These are phyloP conservation scores for Cossypha caffra DNA, from an alignment of 2,797 vertebrate species.

Conservation along the genomic window DNA sequence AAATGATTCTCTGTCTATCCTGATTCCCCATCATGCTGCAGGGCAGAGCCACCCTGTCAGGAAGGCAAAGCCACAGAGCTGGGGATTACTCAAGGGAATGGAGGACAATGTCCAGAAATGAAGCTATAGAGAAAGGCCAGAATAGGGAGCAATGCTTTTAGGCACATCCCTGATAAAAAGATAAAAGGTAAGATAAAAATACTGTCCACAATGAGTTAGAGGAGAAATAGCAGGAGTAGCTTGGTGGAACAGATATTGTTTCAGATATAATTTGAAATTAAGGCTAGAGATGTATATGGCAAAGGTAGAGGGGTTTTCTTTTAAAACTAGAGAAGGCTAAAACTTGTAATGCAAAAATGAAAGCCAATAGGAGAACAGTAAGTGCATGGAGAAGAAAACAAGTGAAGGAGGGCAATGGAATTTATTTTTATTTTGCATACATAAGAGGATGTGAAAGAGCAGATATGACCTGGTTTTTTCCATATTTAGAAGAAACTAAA, in stretches of 20 bases:
- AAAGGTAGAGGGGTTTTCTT: not conserved
- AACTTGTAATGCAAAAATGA: not conserved
- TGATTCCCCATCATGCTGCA: rapidly evolving
- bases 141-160: not conserved
- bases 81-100: not conserved
- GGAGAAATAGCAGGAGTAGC: not conserved
- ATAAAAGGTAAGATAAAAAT: not conserved
- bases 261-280: not conserved
- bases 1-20: not conserved
- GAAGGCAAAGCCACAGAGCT: not conserved
- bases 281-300: not conserved
- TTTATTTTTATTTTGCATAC: not conserved
- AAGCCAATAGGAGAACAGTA: not conserved
- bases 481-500: not conserved
- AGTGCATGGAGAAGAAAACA: not conserved
- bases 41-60: rapidly evolving
- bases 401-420: not conserved
- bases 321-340: not conserved
- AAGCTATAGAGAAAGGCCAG: not conserved
- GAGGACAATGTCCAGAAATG: not conserved
- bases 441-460: not conserved
- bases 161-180: not conserved
- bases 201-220: not conserved
- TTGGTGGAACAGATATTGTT: not conserved
- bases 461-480: not conserved